phyloP scores from a whole-genome alignment of 2,113 vertebrate genomes.

The Paralichthys olivaceus region DNA sequence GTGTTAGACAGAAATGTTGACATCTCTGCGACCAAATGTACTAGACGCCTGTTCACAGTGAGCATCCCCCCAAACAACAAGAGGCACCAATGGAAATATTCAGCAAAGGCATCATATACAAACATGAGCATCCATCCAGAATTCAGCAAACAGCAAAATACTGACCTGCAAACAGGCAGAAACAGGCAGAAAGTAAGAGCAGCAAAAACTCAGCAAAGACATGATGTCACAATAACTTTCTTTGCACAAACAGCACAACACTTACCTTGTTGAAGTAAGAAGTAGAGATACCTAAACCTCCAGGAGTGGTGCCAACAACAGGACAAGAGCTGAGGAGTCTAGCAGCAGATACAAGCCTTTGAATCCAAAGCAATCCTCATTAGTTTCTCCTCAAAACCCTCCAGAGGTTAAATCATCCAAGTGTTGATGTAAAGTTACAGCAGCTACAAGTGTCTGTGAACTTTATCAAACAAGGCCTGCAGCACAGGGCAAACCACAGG shows the following conservation, averaged over 20 bases:
- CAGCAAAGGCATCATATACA: background rate
- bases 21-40: background rate
- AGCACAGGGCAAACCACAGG: background rate
- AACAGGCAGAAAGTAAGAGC: too few relatives aligned
- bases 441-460: too few relatives aligned
- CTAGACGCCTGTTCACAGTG: conserved; percentile 15
- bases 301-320: background rate
- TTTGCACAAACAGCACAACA: background rate
- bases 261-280: background rate
- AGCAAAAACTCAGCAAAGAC: background rate
- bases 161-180: too few relatives aligned
- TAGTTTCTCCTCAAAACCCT: background rate
- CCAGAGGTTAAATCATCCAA: background rate
- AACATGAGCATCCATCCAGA: background rate
- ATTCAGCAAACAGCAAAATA: background rate
- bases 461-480: background rate
- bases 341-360: background rate
- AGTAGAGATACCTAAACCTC: background rate
- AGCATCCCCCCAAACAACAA: background rate
- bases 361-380: background rate
- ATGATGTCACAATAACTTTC: background rate
- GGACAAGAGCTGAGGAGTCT: background rate
- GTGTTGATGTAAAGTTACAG: background rate
- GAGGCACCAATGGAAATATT: background rate
- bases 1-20: background rate